Conservation (phyloP, 2,113 vertebrate genomes). For the Bubo bubo region DNA sequence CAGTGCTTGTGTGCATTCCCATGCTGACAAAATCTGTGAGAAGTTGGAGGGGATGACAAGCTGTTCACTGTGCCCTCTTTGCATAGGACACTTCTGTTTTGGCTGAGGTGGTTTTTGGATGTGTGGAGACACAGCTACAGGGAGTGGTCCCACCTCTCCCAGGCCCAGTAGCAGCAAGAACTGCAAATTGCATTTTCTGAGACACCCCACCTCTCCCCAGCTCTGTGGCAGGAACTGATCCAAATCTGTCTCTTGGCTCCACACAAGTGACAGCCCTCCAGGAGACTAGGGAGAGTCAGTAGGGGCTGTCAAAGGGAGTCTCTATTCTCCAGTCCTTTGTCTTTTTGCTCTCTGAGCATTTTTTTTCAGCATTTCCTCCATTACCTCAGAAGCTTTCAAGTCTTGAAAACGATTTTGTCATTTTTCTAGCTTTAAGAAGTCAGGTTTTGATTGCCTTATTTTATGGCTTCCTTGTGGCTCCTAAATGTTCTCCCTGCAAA, state of each 20-base stretch:
- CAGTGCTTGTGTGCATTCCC: neutral
- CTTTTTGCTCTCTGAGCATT: neutral
- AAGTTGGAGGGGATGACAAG: neutral
- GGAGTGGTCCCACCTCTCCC: neutral
- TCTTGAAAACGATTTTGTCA: constrained; percentile 22
- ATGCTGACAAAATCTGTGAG: neutral
- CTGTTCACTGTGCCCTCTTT: neutral
- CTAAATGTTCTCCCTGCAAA: constrained; percentile 17
- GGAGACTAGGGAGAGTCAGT: neutral
- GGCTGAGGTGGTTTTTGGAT: neutral
- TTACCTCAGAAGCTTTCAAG: neutral
- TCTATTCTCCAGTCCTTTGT: neutral
- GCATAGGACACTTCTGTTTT: neutral
- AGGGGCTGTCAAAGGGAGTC: neutral
- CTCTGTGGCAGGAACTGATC: neutral
- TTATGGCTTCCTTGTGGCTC: constrained; percentile 32
- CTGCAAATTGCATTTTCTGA: neutral
- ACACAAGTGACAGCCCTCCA: neutral
- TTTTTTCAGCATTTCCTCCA: neutral
- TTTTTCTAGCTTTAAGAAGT: constrained; percentile 42
- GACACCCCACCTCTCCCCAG: neutral
- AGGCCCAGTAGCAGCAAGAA: neutral
- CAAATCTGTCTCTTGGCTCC: neutral
- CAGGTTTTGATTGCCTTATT: constrained; percentile 21
- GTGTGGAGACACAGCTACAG: neutral